Percentiles rank a stretch among this genome's conserved stretches.
Evolutionary conservation across 2,797 vertebrate genomes (phyloP).

Genomic region (Limosa lapponica): DNA sequence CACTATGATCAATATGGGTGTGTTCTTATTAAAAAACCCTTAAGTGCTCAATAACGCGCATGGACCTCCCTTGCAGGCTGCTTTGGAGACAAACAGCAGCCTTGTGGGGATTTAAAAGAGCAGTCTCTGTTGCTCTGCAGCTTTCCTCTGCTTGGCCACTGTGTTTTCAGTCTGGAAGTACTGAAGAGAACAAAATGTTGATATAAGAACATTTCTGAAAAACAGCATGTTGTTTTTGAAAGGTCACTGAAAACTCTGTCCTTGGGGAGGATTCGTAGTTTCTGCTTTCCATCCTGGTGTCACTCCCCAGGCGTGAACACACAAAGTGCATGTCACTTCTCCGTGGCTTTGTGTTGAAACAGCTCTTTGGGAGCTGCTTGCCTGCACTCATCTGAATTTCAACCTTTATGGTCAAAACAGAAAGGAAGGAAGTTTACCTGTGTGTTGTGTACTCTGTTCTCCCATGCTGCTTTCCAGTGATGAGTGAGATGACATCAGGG

Average conservation of each 20-base stretch:
- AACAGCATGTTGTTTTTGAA: neutral
- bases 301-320: neutral
- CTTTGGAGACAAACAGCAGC: neutral
- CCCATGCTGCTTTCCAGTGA: neutral
- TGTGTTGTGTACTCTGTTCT: neutral
- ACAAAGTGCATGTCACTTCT: neutral
- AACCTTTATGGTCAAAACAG: neutral
- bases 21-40: neutral
- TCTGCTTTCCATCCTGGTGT: neutral
- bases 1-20: neutral
- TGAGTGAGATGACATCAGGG: neutral
- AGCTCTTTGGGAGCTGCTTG: neutral
- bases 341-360: neutral
- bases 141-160: neutral
- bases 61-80: neutral
- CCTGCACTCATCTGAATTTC: neutral
- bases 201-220: neutral
- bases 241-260: neutral
- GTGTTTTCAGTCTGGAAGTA: neutral
- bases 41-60: fast-evolving
- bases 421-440: neutral
- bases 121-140: neutral
- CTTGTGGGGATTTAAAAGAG: neutral
- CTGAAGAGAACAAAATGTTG: neutral
- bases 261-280: neutral